Base-by-base conservation (phyloP, 2,797 vertebrate species). In the Pitangus sulphuratus region DNA sequence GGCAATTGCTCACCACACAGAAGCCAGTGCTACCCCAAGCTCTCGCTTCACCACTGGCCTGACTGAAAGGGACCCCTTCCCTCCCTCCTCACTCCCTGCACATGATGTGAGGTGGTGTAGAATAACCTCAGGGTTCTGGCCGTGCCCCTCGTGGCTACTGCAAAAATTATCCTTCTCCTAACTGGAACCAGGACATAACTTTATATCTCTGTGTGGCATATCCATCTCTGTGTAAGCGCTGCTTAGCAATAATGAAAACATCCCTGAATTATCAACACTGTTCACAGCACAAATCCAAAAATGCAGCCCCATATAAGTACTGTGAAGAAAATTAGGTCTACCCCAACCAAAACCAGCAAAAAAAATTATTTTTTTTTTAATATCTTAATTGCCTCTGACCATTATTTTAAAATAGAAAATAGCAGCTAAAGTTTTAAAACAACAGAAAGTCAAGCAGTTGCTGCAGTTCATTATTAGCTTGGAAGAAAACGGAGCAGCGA, bases 381-480 rank as follows among this genome's bases (percentile, higher is more conserved):
- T 20, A 24, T 71, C 77, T 74, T 80, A 57, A 78, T 88, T 77
- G 58, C 39, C 47, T 64, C 22, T 93, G 60, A 86, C 40, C 39
- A 26, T 75, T 93, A 69, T 87, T 97, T 95, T 75, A 70, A 91
- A 85, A 84, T 30, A 92, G 53, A 83, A 86, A 64, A 88, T 12
- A 90, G 85, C 48, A 70, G n/a, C 39, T 82, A 20, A 91, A 91
- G 25, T 94, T 97, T 96, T 91, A 93, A 90, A 89, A 83, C 81
- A 95, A 87, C 22, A 51, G 87, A 91, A 88, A 92, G 88, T 95
- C 95, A 75, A 95, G 86, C 44, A 91, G 87, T 53, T 92, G 42
- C 89, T 51, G 72, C 56, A 75, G 92, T 79, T 93, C 92, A 88
- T 97, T 97, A 97, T 96, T 96, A 96, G 92, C 89, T 93, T 89